These are phyloP conservation scores for Heliconius hewitsoni DNA, from an alignment of 1,140 invertebrate species.

Conservation along the genomic window DNA sequence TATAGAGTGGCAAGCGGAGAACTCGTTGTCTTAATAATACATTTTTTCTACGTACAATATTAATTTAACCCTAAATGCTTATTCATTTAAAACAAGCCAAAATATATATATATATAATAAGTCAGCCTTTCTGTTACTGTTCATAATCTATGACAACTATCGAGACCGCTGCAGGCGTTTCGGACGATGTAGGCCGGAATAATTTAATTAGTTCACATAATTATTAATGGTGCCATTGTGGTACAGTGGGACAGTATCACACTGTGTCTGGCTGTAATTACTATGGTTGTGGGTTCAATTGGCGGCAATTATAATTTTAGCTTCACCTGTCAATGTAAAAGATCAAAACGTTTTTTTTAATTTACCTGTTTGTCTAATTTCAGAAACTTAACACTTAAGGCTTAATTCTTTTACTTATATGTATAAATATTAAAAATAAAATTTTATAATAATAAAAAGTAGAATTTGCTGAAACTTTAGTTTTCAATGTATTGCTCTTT, in stretches of 20 bases:
- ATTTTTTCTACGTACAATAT: not conserved
- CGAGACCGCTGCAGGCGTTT: conserved; percentile 48
- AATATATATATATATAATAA: not conserved
- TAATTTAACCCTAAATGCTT: too few relatives aligned
- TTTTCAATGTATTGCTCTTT: too few relatives aligned
- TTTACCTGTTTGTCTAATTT: too few relatives aligned
- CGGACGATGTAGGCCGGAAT: conserved; percentile 52
- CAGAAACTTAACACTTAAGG: too few relatives aligned
- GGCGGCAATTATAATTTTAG: not conserved
- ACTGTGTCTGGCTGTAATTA: not conserved
- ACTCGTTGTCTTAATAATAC: not conserved
- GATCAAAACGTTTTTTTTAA: too few relatives aligned
- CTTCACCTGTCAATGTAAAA: not conserved
- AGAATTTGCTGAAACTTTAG: too few relatives aligned
- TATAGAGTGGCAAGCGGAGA: too few relatives aligned
- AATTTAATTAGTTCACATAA: conserved; percentile 61
- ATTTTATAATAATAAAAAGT: too few relatives aligned
- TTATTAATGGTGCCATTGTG: conserved; percentile 43
- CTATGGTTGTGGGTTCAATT: not conserved
- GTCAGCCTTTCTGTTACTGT: not conserved
- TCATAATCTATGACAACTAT: conserved; percentile 42
- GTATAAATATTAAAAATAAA: too few relatives aligned
- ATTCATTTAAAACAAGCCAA: too few relatives aligned
- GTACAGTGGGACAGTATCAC: conserved; percentile 21
- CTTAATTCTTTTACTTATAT: too few relatives aligned